These are phyloP conservation scores for Melinaea menophilus DNA, from an alignment of 2,888 invertebrate genomes.

Conservation along the genomic window DNA sequence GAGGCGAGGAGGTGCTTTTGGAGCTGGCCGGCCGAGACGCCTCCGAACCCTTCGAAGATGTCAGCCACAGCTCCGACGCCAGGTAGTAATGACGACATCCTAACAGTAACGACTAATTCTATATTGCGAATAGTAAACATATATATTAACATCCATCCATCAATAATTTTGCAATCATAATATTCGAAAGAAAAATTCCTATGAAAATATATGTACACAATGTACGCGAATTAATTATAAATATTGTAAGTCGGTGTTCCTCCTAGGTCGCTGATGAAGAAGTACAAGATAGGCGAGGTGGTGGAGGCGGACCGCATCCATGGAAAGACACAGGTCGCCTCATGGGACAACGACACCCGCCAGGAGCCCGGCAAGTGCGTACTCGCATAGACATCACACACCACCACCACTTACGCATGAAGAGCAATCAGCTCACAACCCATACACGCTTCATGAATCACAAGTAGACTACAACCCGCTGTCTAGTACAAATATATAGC, in stretches of 20 bases:
- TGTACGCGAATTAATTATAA: too few relatives aligned
- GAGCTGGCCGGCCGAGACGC: slow-evolving; percentile 95
- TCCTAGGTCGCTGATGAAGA: slow-evolving; percentile 84
- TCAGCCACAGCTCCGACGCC: slow-evolving; percentile 98
- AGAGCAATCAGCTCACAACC: too few relatives aligned
- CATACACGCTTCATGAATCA: too few relatives aligned
- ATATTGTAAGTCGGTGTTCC: slow-evolving; percentile 4
- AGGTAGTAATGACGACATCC: slow-evolving; percentile 69
- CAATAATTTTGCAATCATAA: not conserved
- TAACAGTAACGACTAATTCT: not conserved
- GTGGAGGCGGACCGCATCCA: slow-evolving; percentile 81
- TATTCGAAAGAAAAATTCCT: too few relatives aligned
- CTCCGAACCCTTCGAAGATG: slow-evolving; percentile 98
- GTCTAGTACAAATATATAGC: not conserved
- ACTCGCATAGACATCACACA: slow-evolving; percentile 47
- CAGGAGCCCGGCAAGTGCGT: slow-evolving; percentile 77
- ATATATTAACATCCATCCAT: too few relatives aligned
- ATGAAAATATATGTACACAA: too few relatives aligned
- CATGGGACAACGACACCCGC: slow-evolving; percentile 68
- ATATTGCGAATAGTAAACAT: too few relatives aligned
- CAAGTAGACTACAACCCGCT: too few relatives aligned
- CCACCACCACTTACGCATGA: slow-evolving; percentile 5
- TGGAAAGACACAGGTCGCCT: slow-evolving; percentile 60
- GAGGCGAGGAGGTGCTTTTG: slow-evolving; percentile 95
- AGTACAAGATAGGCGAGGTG: slow-evolving; percentile 93